These are phyloP conservation scores for Pantherophis alleghaniensis DNA, from an alignment of 2,797 vertebrate genomes.

Conservation along the genomic window DNA sequence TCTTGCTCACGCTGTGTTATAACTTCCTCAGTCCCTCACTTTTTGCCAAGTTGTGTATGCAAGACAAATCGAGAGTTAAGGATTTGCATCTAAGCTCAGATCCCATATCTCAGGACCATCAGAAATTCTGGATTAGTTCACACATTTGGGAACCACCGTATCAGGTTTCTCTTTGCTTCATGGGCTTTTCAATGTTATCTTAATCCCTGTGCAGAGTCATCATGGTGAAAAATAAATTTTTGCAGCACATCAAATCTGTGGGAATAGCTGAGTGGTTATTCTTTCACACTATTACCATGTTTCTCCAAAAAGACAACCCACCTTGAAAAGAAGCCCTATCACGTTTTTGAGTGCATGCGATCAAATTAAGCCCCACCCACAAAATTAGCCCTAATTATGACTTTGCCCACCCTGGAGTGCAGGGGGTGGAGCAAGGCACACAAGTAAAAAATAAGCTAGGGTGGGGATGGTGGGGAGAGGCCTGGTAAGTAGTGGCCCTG, in stretches of 20 bases:
- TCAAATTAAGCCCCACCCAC: no score
- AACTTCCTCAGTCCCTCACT: conserved; percentile 19
- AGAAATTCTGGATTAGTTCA: conserved; percentile 19
- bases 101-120: neutral
- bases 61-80: conserved; percentile 35
- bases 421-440: no score
- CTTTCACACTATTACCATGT: neutral
- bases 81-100: conserved; percentile 20
- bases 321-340: no score
- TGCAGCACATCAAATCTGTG: neutral
- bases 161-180: neutral
- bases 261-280: neutral
- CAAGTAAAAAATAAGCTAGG: no score
- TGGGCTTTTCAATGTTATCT: neutral
- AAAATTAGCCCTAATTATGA: no score
- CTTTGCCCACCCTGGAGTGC: no score
- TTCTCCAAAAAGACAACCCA: no score
- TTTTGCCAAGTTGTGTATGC: conserved; percentile 26
- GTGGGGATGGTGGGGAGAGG: no score
- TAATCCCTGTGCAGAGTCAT: fast-evolving
- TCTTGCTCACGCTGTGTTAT: conserved; percentile 18
- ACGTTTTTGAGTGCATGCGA: no score
- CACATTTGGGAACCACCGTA: neutral
- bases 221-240: neutral
- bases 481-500: no score